These are phyloP conservation scores for Myoxocephalus aenaeus DNA, from an alignment of 2,797 vertebrate genomes.

Conservation along the genomic window DNA sequence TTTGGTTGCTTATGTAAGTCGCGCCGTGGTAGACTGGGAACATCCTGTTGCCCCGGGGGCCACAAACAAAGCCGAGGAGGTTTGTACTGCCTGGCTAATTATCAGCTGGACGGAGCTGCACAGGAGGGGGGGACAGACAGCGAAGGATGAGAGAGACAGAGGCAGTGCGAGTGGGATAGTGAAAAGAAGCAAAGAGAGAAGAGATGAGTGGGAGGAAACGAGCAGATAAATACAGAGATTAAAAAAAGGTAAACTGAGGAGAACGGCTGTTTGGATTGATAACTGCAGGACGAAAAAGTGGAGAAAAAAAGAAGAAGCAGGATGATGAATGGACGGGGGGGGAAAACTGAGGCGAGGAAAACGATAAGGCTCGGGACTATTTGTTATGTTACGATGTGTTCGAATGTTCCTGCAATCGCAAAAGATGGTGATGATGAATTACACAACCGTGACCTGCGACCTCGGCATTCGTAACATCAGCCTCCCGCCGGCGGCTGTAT, in stretches of 20 bases:
- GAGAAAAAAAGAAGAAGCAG: not conserved
- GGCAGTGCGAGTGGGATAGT: conserved; percentile 6
- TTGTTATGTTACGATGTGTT: conserved; percentile 53
- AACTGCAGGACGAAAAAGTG: conserved; percentile 16
- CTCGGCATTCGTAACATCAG: conserved; percentile 55
- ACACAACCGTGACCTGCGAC: conserved; percentile 54
- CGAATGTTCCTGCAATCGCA: conserved; percentile 34
- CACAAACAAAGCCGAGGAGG: conserved; percentile 49
- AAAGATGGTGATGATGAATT: conserved; percentile 61
- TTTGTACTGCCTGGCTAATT: conserved; percentile 58
- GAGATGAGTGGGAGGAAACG: conserved; percentile 29
- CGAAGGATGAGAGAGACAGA: conserved; percentile 35
- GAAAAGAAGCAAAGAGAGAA: conserved; percentile 18
- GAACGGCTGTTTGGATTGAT: conserved; percentile 40
- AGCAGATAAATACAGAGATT: conserved; percentile 38
- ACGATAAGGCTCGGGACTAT: conserved; percentile 43
- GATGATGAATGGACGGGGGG: conserved; percentile 46
- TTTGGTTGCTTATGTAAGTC: conserved; percentile 51
- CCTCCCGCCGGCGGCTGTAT: conserved; percentile 25
- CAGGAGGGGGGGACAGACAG: conserved; percentile 17
- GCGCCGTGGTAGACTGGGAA: conserved; percentile 33
- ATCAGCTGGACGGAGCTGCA: conserved; percentile 49
- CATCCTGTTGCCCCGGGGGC: conserved; percentile 38
- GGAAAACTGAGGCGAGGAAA: conserved; percentile 39
- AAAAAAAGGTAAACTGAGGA: conserved; percentile 44